These are phyloP conservation scores for Rhynchonema sp. DNA, from an alignment of 2,888 invertebrate genomes.

Conservation along the genomic window DNA sequence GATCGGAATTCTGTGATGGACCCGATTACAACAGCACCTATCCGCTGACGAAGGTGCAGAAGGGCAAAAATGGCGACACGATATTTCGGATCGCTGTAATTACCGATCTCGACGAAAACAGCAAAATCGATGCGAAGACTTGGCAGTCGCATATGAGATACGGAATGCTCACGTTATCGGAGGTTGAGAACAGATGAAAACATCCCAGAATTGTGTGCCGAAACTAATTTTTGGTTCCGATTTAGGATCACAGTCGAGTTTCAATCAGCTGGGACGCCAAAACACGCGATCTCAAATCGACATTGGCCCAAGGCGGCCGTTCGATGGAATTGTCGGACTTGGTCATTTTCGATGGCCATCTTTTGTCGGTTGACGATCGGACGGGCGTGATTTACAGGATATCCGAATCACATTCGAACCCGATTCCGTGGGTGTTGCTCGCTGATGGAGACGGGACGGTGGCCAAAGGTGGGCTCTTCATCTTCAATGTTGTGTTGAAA, in stretches of 20 bases:
- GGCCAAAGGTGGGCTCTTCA: slow-evolving; percentile 41
- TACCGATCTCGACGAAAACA: slow-evolving; percentile 74
- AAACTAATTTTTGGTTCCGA: background rate
- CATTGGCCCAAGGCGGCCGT: slow-evolving; percentile 45
- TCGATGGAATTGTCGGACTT: slow-evolving; percentile 95
- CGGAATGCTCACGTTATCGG: slow-evolving; percentile 53
- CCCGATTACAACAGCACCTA: slow-evolving; percentile 41
- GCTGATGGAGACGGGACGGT: slow-evolving; percentile 71
- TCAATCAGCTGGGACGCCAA: slow-evolving; percentile 14
- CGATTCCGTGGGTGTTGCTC: slow-evolving; percentile 45
- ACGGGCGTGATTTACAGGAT: slow-evolving; percentile 60
- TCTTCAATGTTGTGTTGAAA: background rate
- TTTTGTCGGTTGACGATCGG: slow-evolving; percentile 78
- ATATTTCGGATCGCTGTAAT: slow-evolving; percentile 55
- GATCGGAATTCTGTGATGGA: background rate
- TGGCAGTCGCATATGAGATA: slow-evolving; percentile 67
- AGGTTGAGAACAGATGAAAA: too few species aligned
- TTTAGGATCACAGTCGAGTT: slow-evolving; percentile 3
- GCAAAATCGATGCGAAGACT: slow-evolving; percentile 42
- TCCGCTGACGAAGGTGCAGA: slow-evolving; percentile 54
- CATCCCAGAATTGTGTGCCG: too few species aligned
- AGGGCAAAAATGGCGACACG: slow-evolving; percentile 34
- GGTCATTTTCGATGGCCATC: slow-evolving; percentile 68
- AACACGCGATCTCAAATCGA: slow-evolving; percentile 16
- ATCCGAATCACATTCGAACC: too few species aligned